Conservation (phyloP, 1,140 invertebrate species). For the Geopemphigus sp. region DNA sequence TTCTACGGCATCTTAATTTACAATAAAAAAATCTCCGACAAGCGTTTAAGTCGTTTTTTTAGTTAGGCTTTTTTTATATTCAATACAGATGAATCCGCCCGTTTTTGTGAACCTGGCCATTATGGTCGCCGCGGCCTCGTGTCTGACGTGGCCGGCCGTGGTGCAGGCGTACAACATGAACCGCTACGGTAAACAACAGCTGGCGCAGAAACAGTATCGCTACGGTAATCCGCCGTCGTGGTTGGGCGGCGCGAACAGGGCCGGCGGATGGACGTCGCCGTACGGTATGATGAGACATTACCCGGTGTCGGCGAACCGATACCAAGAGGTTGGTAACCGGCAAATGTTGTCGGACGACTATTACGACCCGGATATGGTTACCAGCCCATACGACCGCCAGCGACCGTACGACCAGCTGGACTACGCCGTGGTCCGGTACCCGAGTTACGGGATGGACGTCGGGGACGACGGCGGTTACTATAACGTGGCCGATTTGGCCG, state of each 20-base stretch:
- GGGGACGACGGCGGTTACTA: background rate
- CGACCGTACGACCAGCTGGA: constrained; percentile 4
- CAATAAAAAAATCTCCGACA: too few relatives aligned
- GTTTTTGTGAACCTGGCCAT: background rate
- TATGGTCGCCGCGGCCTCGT: background rate
- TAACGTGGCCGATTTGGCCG: background rate
- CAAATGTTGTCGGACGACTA: constrained; percentile 8
- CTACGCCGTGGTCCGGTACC: constrained; percentile 38
- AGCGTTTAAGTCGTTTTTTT: too few relatives aligned
- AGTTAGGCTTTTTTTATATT: too few relatives aligned
- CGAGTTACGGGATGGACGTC: background rate
- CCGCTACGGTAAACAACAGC: constrained; percentile 1
- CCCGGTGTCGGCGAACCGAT: constrained; percentile 21
- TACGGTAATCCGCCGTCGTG: constrained; percentile 5
- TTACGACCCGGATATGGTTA: background rate
- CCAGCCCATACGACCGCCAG: background rate
- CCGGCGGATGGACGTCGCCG: background rate
- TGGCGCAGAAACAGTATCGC: constrained; percentile 17
- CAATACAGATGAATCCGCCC: background rate
- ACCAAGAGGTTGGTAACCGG: background rate
- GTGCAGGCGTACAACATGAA: background rate
- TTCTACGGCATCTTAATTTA: too few relatives aligned
- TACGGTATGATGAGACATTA: constrained; percentile 33
- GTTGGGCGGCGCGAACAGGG: background rate
- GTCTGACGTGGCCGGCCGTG: background rate